Conservation (phyloP, 2,113 vertebrate species). For the Ceyx cyanopectus region DNA sequence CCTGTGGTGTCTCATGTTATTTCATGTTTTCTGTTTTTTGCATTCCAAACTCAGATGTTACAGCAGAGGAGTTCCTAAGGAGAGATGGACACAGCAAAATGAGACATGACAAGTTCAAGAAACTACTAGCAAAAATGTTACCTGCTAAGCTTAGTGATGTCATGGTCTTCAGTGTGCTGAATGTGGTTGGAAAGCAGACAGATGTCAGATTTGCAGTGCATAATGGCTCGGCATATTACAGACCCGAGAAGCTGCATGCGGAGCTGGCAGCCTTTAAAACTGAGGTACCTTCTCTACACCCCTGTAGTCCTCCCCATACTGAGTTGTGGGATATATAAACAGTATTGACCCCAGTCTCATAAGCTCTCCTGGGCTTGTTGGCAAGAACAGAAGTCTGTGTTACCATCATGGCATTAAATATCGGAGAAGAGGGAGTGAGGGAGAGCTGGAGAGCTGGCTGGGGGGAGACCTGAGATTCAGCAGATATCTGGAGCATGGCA, state of each 20-base stretch:
- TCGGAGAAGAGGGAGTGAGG: too few relatives aligned
- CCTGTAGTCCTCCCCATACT: neutral
- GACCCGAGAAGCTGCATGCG: constrained; percentile 82
- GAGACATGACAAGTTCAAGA: constrained; percentile 77
- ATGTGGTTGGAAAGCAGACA: constrained; percentile 74
- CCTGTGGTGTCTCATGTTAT: neutral
- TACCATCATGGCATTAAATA: too few relatives aligned
- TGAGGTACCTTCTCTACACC: constrained; percentile 30
- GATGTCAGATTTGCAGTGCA: constrained; percentile 80
- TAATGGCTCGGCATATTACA: constrained; percentile 67
- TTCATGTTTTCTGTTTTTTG: constrained; percentile 9
- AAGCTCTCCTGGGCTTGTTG: too few relatives aligned
- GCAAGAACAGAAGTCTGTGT: too few relatives aligned
- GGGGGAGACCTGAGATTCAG: too few relatives aligned
- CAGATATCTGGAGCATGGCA: too few relatives aligned
- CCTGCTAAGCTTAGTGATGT: constrained; percentile 73
- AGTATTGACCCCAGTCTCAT: too few relatives aligned
- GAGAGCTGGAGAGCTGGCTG: too few relatives aligned
- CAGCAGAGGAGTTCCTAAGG: constrained; percentile 84
- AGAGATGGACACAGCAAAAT: constrained; percentile 73
- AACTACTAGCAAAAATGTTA: constrained; percentile 82
- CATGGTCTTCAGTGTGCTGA: constrained; percentile 80
- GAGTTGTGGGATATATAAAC: neutral
- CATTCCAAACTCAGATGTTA: constrained; percentile 75
- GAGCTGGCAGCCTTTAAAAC: constrained; percentile 76